phyloP scores from a whole-genome alignment of 2,888 invertebrate genomes.

The Patella caerulea region DNA sequence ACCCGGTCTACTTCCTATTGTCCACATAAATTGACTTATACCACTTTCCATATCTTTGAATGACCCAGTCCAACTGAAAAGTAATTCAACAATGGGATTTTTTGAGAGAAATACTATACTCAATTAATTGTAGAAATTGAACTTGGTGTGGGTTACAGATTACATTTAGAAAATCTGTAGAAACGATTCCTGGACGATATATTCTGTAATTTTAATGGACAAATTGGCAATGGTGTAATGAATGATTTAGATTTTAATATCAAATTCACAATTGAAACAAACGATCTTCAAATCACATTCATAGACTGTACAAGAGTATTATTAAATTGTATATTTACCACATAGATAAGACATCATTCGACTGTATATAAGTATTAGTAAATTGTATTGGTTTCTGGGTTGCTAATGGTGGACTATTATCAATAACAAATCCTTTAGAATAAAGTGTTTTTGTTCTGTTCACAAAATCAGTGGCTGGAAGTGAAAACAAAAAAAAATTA shows the following conservation, averaged over 20 bases:
- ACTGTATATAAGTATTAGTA: slow-evolving; percentile 14
- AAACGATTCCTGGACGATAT: no score
- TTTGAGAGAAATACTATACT: no score
- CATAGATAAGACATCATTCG: neutral
- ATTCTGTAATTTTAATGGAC: no score
- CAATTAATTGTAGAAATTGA: no score
- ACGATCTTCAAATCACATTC: no score
- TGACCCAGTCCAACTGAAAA: slow-evolving; percentile 32
- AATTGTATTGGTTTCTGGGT: slow-evolving; percentile 8
- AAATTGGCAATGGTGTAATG: no score
- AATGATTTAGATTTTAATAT: no score
- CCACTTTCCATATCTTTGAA: slow-evolving; percentile 33
- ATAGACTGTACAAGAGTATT: no score
- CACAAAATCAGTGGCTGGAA: slow-evolving; percentile 24
- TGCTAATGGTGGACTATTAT: slow-evolving; percentile 19
- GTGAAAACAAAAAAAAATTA: neutral
- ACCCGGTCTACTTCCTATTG: slow-evolving; percentile 33
- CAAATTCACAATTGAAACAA: no score
- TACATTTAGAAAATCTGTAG: no score
- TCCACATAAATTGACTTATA: slow-evolving; percentile 22
- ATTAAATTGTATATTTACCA: neutral
- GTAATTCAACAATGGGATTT: no score
- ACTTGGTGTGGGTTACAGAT: no score
- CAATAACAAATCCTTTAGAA: slow-evolving; percentile 15
- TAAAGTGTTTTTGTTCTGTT: slow-evolving; percentile 15